These are phyloP conservation scores for Polydrusus pterygomalis DNA, from an alignment of 2,888 invertebrate species.

Conservation along the genomic window DNA sequence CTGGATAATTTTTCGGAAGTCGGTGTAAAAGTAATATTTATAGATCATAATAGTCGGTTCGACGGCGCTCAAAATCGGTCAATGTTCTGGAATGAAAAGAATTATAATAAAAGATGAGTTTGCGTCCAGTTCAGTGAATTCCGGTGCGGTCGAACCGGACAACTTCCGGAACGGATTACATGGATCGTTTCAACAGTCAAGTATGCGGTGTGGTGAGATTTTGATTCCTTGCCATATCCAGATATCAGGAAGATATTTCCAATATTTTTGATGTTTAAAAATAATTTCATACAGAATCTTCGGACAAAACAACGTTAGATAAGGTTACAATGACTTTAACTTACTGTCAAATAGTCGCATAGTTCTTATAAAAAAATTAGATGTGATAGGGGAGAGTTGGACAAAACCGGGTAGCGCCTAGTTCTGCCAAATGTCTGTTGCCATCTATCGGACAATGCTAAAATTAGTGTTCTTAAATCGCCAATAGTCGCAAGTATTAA, in stretches of 20 bases:
- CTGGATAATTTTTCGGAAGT: constrained; percentile 41
- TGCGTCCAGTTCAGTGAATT: constrained; percentile 50
- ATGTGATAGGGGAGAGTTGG: too few species aligned
- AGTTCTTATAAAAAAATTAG: too few species aligned
- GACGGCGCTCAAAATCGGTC: constrained; percentile 68
- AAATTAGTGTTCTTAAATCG: too few species aligned
- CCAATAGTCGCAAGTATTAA: too few species aligned
- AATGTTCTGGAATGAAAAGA: constrained; percentile 70
- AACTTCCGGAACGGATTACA: constrained; percentile 48
- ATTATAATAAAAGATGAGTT: constrained; percentile 69
- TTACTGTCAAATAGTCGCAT: too few species aligned
- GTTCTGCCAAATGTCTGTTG: too few species aligned
- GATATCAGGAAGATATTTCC: not conserved
- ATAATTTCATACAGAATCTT: too few species aligned
- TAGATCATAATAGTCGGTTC: constrained; percentile 70
- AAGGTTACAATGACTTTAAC: too few species aligned
- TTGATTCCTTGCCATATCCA: constrained; percentile 1
- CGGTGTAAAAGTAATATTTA: constrained; percentile 65
- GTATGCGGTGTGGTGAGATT: constrained; percentile 17
- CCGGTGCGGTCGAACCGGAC: constrained; percentile 47
- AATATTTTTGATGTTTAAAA: too few species aligned
- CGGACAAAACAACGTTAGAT: too few species aligned
- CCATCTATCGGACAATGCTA: too few species aligned
- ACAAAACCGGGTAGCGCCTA: too few species aligned
- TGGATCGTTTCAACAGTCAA: constrained; percentile 47